Evolutionary conservation across 2,113 vertebrate species (phyloP).

Genomic region (Piaya cayana): DNA sequence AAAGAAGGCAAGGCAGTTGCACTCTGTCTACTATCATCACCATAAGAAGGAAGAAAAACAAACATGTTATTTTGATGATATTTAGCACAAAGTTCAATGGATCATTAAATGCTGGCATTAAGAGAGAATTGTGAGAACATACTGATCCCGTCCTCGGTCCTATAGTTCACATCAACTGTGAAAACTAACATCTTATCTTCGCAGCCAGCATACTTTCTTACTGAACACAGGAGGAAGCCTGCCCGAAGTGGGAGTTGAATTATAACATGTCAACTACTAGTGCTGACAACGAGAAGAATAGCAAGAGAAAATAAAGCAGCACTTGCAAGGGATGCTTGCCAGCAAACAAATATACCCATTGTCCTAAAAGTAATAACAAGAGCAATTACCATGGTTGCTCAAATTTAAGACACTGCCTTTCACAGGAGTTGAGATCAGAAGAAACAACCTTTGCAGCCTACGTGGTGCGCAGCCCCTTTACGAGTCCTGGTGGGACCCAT

Average conservation of each 20-base stretch:
- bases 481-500: accelerated
- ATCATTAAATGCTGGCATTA: not conserved
- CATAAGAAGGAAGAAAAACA: not conserved
- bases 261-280: not conserved
- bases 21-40: not conserved
- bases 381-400: accelerated
- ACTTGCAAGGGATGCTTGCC: not conserved
- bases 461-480: accelerated
- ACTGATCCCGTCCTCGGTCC: not conserved
- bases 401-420: accelerated
- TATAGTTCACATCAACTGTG: not conserved
- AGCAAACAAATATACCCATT: not conserved
- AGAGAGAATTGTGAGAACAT: not conserved
- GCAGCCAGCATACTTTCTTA: not conserved
- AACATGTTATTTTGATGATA: not conserved
- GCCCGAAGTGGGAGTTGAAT: not conserved
- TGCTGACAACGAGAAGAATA: not conserved
- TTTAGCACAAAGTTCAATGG: not conserved
- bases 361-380: not conserved
- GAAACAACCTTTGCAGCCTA: not conserved
- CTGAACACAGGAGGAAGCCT: not conserved
- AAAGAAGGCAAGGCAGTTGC: not conserved
- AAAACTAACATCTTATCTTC: not conserved
- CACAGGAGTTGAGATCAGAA: not conserved
- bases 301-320: not conserved